phyloP scores from a whole-genome alignment of 2,797 vertebrate genomes.

The Sebastes vulpes region DNA sequence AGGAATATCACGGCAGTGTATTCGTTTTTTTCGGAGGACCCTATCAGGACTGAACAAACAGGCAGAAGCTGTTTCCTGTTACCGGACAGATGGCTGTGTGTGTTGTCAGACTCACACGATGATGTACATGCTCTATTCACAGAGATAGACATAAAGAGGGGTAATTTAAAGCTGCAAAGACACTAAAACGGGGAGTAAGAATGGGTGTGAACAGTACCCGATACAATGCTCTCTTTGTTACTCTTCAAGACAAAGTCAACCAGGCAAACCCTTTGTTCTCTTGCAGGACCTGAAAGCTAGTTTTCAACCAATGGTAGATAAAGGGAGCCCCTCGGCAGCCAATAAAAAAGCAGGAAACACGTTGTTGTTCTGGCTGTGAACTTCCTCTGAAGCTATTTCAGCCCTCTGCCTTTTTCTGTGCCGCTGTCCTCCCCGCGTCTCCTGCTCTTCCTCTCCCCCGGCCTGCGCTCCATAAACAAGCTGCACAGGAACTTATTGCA shows the following conservation, averaged over 20 bases:
- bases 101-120: conserved; percentile 16
- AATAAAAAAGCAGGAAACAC: conserved; percentile 70
- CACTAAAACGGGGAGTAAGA: conserved; percentile 23
- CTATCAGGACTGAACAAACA: conserved; percentile 46
- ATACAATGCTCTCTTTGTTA: conserved; percentile 71
- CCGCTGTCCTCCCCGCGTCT: conserved; percentile 38
- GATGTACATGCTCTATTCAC: conserved; percentile 33
- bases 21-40: conserved; percentile 19
- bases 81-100: conserved; percentile 54
- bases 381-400: conserved; percentile 72
- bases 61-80: conserved; percentile 63
- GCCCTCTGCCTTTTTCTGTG: conserved; percentile 51
- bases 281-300: conserved; percentile 51
- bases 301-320: conserved; percentile 64
- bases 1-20: conserved; percentile 27
- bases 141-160: conserved; percentile 43
- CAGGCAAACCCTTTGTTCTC: conserved; percentile 69
- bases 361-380: conserved; percentile 68
- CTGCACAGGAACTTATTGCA: conserved; percentile 47
- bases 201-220: conserved; percentile 26
- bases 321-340: conserved; percentile 55
- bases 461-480: conserved; percentile 19
- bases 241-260: conserved; percentile 53
- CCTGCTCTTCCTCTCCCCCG: conserved; percentile 55
- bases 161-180: conserved; percentile 54